Conservation (phyloP, 2,113 vertebrate species). For the Antechinus flavipes region DNA sequence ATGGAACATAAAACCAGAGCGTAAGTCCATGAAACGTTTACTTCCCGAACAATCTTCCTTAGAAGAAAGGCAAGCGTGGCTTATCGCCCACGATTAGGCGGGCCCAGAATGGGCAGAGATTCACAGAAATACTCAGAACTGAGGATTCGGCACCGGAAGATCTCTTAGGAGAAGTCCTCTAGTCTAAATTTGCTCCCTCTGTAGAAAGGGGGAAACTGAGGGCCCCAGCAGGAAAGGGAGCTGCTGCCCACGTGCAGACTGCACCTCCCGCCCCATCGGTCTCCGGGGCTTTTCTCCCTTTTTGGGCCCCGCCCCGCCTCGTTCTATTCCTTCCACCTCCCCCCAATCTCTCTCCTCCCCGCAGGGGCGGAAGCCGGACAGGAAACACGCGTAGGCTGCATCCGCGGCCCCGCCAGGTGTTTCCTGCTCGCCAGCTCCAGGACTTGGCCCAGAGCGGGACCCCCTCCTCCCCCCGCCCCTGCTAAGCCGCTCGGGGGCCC, state of each 20-base stretch:
- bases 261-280: not conserved
- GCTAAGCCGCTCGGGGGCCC: not conserved
- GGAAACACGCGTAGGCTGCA: not conserved
- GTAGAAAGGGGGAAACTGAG: not conserved
- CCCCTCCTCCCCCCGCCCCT: not conserved
- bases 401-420: not conserved
- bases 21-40: not conserved
- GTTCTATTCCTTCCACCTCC: not conserved
- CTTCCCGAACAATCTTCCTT: not conserved
- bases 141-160: not conserved
- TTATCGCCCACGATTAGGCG: not conserved
- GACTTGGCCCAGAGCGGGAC: not conserved
- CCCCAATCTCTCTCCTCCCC: not conserved
- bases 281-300: not conserved
- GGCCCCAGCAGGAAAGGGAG: not conserved
- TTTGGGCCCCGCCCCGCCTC: not conserved
- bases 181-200: accelerated
- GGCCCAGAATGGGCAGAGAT: not conserved
- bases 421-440: not conserved
- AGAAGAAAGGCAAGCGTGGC: not conserved
- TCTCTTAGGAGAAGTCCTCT: not conserved
- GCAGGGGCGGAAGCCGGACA: not conserved
- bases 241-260: too few relatives aligned
- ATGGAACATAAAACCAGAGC: not conserved
- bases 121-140: slow-evolving; percentile 49